Base-by-base conservation (phyloP, 2,113 vertebrate genomes). In the Trichechus manatus region DNA sequence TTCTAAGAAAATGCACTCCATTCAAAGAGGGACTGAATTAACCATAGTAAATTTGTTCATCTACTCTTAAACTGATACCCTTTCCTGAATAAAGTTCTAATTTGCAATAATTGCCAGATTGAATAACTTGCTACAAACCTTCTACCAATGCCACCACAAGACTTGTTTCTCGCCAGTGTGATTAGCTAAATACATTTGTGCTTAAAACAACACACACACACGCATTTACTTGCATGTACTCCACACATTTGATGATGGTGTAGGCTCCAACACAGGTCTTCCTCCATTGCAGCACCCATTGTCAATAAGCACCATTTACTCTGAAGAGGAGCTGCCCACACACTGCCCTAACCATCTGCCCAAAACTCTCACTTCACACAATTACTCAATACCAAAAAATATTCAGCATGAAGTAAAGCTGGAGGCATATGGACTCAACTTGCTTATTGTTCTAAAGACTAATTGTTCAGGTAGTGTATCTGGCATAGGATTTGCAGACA, bases 111-210 rank as follows among this genome's bases (percentile, higher is more conserved):
- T 97, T 98, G 91, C 93, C 88, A 95, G 92, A 64, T 75, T 97
- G 93, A 98, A 97, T 96, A 98, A 97, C 97, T 96, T 74, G 66
- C 88, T 81, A 50, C 95, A 96, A 97, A 97, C 97, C 97, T 96
- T 85, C 90, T 61, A 84, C 93, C 91, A 98, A 98, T 86, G 91
- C 70, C 95, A 98, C 97, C 31, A 53, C 1, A 14, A 50, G 93
- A 97, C 98, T 89, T 98, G 33, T 98, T 95, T 92, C 95, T 95
- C 10, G 72, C 66, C 97, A 97, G 90, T 96, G 96, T 94, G 94
- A 98, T 98, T 98, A 98, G 98, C 97, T 97, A 98, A 98, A 99
- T 93, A 94, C 72, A 94, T 53, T 86, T 74, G 95, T 96, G 53
- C 95, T 95, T 92, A 95, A 97, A 97, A 96, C 78, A 15, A n/a